A percentile compares a stretch with the other conserved stretches of the same genome.
phyloP scores from a whole-genome alignment of 2,797 vertebrate genomes.

The Gouania willdenowi region DNA sequence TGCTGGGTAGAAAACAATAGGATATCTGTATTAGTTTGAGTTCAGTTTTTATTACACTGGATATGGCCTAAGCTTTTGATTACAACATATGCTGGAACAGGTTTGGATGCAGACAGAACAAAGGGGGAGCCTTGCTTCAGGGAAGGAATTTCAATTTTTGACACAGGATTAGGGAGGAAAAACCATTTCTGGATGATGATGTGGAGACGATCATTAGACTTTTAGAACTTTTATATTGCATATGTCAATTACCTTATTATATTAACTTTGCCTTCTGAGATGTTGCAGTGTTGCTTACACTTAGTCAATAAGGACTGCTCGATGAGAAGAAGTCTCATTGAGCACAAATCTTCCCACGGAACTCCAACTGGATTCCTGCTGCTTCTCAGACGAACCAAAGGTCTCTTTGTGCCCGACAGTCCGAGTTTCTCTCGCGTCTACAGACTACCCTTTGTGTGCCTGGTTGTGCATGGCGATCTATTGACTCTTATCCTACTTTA shows the following conservation, averaged over 20 bases:
- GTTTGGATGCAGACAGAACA: conserved; percentile 23
- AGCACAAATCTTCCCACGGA: conserved; percentile 56
- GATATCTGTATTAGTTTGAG: conserved; percentile 67
- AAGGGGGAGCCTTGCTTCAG: conserved; percentile 1
- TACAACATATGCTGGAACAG: conserved; percentile 31
- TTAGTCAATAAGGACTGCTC: conserved; percentile 18
- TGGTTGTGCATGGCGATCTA: conserved; percentile 28
- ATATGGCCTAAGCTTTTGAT: conserved; percentile 32
- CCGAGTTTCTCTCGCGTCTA: conserved; percentile 32
- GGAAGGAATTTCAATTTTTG: conserved; percentile 34
- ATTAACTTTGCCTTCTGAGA: conserved; percentile 11
- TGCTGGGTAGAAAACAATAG: conserved; percentile 60
- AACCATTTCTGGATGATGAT: conserved; percentile 16
- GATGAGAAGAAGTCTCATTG: conserved; percentile 41
- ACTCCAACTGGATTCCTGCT: conserved; percentile 52
- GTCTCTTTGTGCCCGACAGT: conserved; percentile 55
- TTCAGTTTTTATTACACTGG: conserved; percentile 48
- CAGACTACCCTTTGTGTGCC: conserved; percentile 58
- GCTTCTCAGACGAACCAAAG: conserved; percentile 54
- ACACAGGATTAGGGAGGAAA: conserved; percentile 37
- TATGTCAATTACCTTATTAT: conserved; percentile 7
- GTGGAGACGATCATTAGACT: neutral
- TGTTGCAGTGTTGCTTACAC: conserved; percentile 3
- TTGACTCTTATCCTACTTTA: conserved; percentile 2
- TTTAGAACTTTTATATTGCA: no score